Evolutionary conservation across 2,888 invertebrate genomes (phyloP).

Genomic region (Harpagoxenus sublaevis): DNA sequence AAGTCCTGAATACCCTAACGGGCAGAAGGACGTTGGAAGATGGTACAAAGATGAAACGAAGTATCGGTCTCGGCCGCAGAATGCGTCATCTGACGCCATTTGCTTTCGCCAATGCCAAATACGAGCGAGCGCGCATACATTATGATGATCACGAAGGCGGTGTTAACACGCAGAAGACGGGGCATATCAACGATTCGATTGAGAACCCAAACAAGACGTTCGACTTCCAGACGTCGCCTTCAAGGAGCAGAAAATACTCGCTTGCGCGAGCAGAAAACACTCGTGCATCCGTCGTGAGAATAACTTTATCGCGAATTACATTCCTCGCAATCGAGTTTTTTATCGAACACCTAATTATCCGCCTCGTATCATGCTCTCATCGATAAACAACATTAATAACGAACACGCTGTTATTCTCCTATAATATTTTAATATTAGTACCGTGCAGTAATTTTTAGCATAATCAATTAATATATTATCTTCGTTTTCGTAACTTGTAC

Average conservation of each 20-base stretch:
- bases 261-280: neutral
- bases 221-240: conserved; percentile 26
- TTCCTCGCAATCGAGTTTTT: neutral
- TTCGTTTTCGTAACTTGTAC: neutral
- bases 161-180: conserved; percentile 43
- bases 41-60: neutral
- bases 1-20: neutral
- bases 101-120: conserved; percentile 54
- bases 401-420: neutral
- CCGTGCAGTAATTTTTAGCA: neutral
- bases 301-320: conserved; percentile 14
- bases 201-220: conserved; percentile 36
- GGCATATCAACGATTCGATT: conserved; percentile 37
- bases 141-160: conserved; percentile 42
- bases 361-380: neutral
- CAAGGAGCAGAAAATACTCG: conserved; percentile 3
- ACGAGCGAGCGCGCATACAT: conserved; percentile 31
- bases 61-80: neutral
- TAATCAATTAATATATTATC: conserved; percentile 1
- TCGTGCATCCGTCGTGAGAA: neutral
- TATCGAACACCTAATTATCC: neutral
- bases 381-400: neutral
- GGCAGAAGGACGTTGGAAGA: neutral
- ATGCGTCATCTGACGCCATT: conserved; percentile 50
- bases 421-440: neutral